Conservation (phyloP, 2,888 invertebrate species). For the Hypolimnas misippus region DNA sequence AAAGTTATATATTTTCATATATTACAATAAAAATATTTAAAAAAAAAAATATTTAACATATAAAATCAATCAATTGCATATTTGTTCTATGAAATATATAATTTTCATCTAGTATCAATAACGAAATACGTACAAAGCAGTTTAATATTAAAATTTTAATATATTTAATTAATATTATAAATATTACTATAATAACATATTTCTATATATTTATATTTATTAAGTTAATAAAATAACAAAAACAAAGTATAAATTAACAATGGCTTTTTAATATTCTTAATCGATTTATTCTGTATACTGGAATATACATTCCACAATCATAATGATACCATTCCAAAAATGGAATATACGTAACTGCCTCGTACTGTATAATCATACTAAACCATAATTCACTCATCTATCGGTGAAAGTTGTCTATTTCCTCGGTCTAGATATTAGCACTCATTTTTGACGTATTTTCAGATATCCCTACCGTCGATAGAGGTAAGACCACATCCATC, state of each 20-base stretch:
- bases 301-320: neutral
- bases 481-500: constrained; percentile 75
- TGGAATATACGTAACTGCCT: constrained; percentile 61
- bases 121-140: constrained; percentile 42
- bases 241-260: neutral
- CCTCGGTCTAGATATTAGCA: constrained; percentile 62
- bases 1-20: neutral
- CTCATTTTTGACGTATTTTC: constrained; percentile 74
- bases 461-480: constrained; percentile 72
- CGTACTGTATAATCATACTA: constrained; percentile 61
- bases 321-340: constrained; percentile 37
- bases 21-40: neutral
- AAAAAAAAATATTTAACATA: no score
- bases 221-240: neutral
- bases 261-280: neutral
- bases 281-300: neutral
- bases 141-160: constrained; percentile 18
- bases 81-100: constrained; percentile 19
- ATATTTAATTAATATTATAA: no score
- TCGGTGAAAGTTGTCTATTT: constrained; percentile 69
- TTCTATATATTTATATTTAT: neutral
- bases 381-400: constrained; percentile 48
- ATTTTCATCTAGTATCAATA: constrained; percentile 33
- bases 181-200: neutral
- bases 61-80: no score